phyloP scores from a whole-genome alignment of 2,113 vertebrate genomes.

The Chitala chitala region DNA sequence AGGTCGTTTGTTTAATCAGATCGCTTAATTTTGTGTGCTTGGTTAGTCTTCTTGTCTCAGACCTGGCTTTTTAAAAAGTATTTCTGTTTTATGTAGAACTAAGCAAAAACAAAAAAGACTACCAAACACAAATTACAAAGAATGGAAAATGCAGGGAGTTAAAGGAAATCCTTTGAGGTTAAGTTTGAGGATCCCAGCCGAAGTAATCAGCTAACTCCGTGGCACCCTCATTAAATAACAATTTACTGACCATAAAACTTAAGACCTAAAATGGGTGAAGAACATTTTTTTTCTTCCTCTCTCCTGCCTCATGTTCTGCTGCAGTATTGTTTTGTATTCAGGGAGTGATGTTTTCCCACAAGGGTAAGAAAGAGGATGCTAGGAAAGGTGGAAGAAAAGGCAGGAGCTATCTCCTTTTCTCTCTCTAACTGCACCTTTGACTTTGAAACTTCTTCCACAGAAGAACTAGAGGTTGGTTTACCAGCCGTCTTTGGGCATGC shows the following conservation, averaged over 20 bases:
- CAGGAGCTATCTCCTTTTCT: background rate
- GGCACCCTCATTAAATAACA: constrained; percentile 9
- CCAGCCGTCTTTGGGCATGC: background rate
- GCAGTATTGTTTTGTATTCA: constrained; percentile 12
- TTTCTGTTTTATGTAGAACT: background rate
- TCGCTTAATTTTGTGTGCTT: no score
- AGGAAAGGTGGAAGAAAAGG: background rate
- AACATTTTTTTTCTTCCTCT: background rate
- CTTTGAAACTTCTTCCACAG: constrained; percentile 9
- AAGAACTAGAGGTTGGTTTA: background rate
- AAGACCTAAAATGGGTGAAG: background rate
- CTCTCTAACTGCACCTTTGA: constrained; percentile 9
- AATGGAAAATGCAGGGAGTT: background rate
- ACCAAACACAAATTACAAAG: background rate
- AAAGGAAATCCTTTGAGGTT: background rate
- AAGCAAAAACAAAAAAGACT: background rate
- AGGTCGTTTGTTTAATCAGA: background rate
- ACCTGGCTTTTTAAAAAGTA: background rate
- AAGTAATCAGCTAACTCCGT: background rate
- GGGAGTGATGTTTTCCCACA: background rate
- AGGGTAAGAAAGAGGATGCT: background rate
- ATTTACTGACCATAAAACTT: constrained; percentile 13
- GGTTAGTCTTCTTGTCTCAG: background rate
- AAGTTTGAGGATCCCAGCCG: background rate
- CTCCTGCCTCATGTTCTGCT: background rate